Conservation (phyloP, 2,797 vertebrate species). For the Neoniphon sammara region DNA sequence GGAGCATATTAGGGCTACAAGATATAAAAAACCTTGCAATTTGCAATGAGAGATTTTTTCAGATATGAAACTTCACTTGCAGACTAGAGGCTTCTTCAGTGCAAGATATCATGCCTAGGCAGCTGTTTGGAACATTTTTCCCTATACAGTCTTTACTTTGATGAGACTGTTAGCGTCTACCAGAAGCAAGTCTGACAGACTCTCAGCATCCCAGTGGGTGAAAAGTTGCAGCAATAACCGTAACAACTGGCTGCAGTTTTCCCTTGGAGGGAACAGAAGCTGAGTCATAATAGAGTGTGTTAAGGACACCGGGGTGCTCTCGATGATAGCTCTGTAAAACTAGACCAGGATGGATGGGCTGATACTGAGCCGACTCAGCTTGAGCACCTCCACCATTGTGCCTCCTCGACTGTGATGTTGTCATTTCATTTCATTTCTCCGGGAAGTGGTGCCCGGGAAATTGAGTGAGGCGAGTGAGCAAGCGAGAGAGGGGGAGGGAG, state of each 20-base stretch:
- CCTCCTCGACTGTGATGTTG: too few species aligned
- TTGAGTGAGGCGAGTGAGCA: too few species aligned
- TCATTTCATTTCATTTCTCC: too few species aligned
- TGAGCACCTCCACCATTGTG: too few species aligned
- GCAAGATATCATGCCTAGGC: too few species aligned
- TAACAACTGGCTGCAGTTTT: background rate
- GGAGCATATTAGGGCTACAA: background rate
- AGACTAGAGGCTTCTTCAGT: background rate
- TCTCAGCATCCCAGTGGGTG: background rate
- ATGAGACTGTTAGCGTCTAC: too few species aligned
- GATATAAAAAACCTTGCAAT: background rate
- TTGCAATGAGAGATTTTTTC: background rate
- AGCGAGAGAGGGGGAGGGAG: too few species aligned
- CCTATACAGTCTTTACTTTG: too few species aligned
- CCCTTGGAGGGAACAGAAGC: background rate
- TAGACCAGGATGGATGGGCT: constrained; percentile 12
- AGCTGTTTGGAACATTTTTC: too few species aligned
- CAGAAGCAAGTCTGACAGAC: background rate
- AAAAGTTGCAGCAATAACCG: too few species aligned
- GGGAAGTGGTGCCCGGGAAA: too few species aligned
- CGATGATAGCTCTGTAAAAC: background rate
- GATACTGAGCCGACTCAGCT: background rate
- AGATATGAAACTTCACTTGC: background rate
- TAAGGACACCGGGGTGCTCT: background rate
- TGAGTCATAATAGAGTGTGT: background rate